phyloP scores from a whole-genome alignment of 2,113 vertebrate species.

The Excalfactoria chinensis region DNA sequence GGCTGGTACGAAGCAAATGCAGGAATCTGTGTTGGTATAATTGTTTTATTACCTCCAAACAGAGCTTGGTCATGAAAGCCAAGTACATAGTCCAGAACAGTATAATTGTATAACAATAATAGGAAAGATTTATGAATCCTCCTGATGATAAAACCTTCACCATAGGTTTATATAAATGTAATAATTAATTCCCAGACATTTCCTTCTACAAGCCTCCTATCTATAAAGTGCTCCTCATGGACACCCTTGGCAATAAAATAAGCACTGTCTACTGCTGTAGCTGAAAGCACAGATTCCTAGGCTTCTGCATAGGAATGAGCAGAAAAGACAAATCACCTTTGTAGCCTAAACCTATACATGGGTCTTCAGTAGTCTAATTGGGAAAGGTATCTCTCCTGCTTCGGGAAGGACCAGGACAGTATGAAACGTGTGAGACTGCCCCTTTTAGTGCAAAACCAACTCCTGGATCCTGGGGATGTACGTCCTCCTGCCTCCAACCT shows the following conservation, averaged over 20 bases:
- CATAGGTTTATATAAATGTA: background rate
- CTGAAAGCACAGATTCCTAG: background rate
- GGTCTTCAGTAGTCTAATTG: background rate
- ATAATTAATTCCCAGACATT: background rate
- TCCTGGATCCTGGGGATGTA: background rate
- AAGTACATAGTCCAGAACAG: background rate
- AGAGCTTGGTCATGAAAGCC: background rate
- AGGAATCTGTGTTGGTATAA: background rate
- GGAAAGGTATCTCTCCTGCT: background rate
- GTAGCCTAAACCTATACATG: background rate
- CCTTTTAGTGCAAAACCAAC: background rate
- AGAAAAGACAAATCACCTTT: background rate
- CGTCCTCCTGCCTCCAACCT: fast-evolving
- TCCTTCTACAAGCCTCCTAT: background rate
- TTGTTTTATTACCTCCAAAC: background rate
- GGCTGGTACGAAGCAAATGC: background rate
- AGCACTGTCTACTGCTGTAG: background rate
- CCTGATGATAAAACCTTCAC: background rate
- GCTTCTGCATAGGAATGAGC: background rate
- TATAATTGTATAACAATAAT: too few relatives aligned
- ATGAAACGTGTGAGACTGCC: background rate
- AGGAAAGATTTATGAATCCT: background rate
- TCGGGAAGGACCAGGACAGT: background rate
- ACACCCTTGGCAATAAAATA: background rate
- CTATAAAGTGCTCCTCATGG: background rate